Percentiles rank a stretch among this genome's conserved stretches.
Evolutionary conservation across 2,797 vertebrate genomes (phyloP).

Genomic region (Ibycter americanus): DNA sequence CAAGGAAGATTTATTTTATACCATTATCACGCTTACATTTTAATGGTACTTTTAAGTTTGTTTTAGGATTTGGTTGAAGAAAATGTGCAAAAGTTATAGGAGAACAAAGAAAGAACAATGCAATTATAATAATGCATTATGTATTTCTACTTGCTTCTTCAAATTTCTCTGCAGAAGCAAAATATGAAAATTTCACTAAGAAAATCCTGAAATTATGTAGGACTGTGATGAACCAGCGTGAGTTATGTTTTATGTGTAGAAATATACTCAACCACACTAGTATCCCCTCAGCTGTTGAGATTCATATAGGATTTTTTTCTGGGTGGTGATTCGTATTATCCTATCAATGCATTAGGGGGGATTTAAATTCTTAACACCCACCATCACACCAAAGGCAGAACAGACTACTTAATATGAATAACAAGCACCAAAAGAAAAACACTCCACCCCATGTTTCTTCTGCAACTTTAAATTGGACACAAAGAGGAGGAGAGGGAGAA

Average conservation of each 20-base stretch:
- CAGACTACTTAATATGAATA: conserved; percentile 73
- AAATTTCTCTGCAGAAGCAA: not conserved
- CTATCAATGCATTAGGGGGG: conserved; percentile 42
- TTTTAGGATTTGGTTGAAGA: not conserved
- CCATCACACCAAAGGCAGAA: conserved; percentile 61
- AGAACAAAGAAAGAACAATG: not conserved
- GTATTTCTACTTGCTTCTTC: not conserved
- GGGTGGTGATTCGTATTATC: conserved; percentile 54
- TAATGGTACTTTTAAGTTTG: not conserved
- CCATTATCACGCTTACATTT: not conserved
- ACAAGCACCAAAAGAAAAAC: conserved; percentile 64
- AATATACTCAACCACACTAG: not conserved
- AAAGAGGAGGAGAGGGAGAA: conserved; percentile 44
- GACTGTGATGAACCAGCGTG: not conserved
- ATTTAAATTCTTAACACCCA: conserved; percentile 73
- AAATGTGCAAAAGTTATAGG: not conserved
- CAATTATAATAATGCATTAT: not conserved
- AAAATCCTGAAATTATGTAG: not conserved
- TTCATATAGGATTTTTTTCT: conserved; percentile 29
- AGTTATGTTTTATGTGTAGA: not conserved
- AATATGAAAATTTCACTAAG: not conserved
- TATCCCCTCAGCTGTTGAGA: not conserved
- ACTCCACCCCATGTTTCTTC: conserved; percentile 71
- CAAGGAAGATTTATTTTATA: not conserved
- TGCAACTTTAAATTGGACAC: conserved; percentile 73